Conservation (phyloP, 2,797 vertebrate species). For the Holocentrus rufus region DNA sequence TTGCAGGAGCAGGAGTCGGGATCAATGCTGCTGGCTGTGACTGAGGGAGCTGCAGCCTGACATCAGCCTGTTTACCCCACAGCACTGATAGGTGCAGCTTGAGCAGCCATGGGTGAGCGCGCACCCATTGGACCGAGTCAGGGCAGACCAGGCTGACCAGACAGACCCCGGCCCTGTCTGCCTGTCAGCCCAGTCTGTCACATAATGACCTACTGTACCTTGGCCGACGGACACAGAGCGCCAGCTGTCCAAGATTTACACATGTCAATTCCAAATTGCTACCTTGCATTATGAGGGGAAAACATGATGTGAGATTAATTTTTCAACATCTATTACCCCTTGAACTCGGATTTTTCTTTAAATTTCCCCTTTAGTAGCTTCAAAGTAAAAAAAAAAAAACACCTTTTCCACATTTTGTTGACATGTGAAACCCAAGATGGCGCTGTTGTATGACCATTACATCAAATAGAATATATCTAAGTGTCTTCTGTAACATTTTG, state of each 20-base stretch:
- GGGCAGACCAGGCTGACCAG: conserved; percentile 62
- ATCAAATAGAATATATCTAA: too few relatives aligned
- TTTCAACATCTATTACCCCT: neutral
- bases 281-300: neutral
- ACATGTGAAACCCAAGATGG: too few relatives aligned
- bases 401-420: too few relatives aligned
- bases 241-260: conserved; percentile 30
- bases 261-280: conserved; percentile 23
- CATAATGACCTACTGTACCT: conserved; percentile 34
- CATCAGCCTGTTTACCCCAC: conserved; percentile 60
- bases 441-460: too few relatives aligned
- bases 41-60: conserved; percentile 19
- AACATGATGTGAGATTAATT: neutral
- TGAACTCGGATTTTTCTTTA: too few relatives aligned
- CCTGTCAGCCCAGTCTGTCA: conserved; percentile 23
- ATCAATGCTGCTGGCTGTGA: conserved; percentile 49
- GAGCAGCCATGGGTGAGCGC: conserved; percentile 66
- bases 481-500: too few relatives aligned
- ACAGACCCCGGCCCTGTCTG: conserved; percentile 44
- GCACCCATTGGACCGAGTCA: conserved; percentile 32
- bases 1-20: conserved; percentile 21
- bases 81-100: conserved; percentile 66
- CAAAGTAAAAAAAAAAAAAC: too few relatives aligned
- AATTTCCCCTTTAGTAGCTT: too few relatives aligned
- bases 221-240: neutral